These are phyloP conservation scores for Oenanthe melanoleuca DNA, from an alignment of 2,113 vertebrate species.

Conservation along the genomic window DNA sequence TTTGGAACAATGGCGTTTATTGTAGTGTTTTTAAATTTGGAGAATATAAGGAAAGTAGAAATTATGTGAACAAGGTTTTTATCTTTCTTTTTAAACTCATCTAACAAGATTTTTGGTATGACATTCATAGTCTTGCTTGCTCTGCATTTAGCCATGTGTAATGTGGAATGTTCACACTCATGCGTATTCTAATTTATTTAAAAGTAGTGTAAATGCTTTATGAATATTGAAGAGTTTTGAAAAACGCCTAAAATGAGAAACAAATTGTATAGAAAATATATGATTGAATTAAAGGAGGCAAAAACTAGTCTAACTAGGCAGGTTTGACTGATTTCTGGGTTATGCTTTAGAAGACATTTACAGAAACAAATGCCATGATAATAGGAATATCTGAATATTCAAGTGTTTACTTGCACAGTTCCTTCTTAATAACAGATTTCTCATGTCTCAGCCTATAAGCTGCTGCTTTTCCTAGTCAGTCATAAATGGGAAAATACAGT, in stretches of 20 bases:
- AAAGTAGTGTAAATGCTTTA: neutral
- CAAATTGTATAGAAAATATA: neutral
- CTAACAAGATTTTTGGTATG: neutral
- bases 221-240: neutral
- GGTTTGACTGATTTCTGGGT: neutral
- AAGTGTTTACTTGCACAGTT: neutral
- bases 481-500: neutral
- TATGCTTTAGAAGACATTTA: neutral
- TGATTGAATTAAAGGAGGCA: neutral
- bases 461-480: neutral
- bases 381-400: neutral
- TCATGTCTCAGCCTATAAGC: neutral
- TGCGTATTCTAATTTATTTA: neutral
- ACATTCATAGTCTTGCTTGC: neutral
- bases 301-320: neutral
- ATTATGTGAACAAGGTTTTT: neutral
- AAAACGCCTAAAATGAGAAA: neutral
- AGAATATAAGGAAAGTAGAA: neutral
- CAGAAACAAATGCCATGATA: neutral
- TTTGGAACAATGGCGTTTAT: neutral
- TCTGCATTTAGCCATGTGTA: neutral
- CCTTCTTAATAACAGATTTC: neutral
- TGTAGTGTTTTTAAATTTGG: neutral
- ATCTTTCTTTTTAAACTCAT: neutral
- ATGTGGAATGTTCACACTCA: neutral